phyloP scores from a whole-genome alignment of 1,140 invertebrate genomes.

The Drosophila saltans region DNA sequence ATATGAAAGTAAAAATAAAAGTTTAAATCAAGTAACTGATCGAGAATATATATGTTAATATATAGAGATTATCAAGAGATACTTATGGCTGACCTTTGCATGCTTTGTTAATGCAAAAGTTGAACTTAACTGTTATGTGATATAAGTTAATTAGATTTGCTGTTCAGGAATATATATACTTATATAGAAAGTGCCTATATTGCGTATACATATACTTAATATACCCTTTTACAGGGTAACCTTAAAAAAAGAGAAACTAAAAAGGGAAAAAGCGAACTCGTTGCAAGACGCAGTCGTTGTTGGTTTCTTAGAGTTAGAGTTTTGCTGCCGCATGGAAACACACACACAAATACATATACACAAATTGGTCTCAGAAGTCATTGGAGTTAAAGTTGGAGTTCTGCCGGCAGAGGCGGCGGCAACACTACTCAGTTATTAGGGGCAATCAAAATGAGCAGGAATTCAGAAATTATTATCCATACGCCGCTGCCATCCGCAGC shows the following conservation, averaged over 20 bases:
- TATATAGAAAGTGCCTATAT: too few species aligned
- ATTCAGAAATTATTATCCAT: constrained; percentile 81
- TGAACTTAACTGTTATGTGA: too few species aligned
- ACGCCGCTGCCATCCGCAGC: constrained; percentile 58
- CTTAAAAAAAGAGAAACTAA: constrained; percentile 5
- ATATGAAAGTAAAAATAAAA: too few species aligned
- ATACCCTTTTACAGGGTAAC: neutral
- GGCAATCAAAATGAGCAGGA: constrained; percentile 81
- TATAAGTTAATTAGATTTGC: too few species aligned
- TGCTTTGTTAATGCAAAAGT: too few species aligned
- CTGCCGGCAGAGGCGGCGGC: constrained; percentile 56
- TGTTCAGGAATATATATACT: too few species aligned
- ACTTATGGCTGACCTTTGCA: too few species aligned
- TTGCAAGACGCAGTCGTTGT: constrained; percentile 38
- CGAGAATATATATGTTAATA: too few species aligned
- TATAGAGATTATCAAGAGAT: too few species aligned
- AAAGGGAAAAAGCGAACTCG: constrained; percentile 6
- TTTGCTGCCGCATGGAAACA: constrained; percentile 7
- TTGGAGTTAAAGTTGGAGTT: constrained; percentile 32
- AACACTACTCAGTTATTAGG: constrained; percentile 81
- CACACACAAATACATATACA: constrained; percentile 47
- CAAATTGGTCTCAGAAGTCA: constrained; percentile 56
- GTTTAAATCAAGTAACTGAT: too few species aligned
- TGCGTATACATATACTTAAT: neutral
- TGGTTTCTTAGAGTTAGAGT: constrained; percentile 39